phyloP scores from a whole-genome alignment of 2,888 invertebrate genomes.

The Agriotes lineatus region DNA sequence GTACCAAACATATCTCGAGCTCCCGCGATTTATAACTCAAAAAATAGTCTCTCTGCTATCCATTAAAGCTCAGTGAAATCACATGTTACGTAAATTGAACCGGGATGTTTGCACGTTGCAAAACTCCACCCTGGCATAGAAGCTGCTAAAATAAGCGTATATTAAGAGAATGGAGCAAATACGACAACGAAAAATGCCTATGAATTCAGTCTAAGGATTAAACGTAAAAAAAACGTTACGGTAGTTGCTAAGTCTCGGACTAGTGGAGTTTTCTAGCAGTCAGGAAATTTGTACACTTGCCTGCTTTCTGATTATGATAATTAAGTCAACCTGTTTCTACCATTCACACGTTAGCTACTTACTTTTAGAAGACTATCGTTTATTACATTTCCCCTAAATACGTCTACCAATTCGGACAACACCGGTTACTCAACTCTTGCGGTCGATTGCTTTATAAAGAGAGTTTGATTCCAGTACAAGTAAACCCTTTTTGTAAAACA shows the following conservation, averaged over 20 bases:
- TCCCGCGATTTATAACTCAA: no score
- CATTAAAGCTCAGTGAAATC: no score
- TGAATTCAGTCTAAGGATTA: constrained; percentile 8
- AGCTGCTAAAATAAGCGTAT: not conserved
- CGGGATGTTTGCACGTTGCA: no score
- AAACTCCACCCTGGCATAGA: not conserved
- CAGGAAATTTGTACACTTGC: constrained; percentile 29
- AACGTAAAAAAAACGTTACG: not conserved
- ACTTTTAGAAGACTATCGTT: constrained; percentile 35
- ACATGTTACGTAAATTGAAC: no score
- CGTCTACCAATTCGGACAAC: constrained; percentile 20
- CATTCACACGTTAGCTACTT: constrained; percentile 34
- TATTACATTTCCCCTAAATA: constrained; percentile 36
- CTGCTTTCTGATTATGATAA: constrained; percentile 26
- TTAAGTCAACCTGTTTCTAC: constrained; percentile 27
- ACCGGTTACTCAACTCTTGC: constrained; percentile 6
- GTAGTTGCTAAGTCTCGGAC: constrained; percentile 6
- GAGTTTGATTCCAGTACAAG: not conserved
- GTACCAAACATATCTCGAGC: no score
- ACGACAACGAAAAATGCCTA: not conserved
- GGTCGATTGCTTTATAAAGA: not conserved
- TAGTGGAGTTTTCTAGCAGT: constrained; percentile 11
- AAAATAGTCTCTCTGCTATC: no score
- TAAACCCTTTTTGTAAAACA: constrained; percentile 1
- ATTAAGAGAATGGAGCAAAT: not conserved